Evolutionary conservation across 2,113 vertebrate species (phyloP).

Genomic region (Pogona vitticeps): DNA sequence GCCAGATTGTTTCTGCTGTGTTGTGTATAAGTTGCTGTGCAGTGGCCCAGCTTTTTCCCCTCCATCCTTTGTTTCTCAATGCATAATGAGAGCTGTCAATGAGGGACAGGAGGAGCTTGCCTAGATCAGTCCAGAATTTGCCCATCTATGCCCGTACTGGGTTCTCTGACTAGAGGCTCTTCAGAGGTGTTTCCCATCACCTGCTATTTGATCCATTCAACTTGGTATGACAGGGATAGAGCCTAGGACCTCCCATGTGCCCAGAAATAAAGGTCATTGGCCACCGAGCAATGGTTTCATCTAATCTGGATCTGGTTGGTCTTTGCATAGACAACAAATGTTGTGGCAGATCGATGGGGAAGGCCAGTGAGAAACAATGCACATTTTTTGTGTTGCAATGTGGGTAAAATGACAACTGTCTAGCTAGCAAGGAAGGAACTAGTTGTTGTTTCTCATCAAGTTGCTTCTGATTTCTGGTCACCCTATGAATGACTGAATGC

Average conservation of each 20-base stretch:
- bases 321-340: not conserved
- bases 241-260: too few species aligned
- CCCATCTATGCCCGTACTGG: not conserved
- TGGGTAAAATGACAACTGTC: not conserved
- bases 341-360: not conserved
- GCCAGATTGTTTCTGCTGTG: constrained; percentile 35
- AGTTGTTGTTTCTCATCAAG: not conserved
- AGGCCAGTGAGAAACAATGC: not conserved
- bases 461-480: too few species aligned
- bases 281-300: too few species aligned
- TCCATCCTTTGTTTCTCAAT: not conserved
- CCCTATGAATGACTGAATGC: too few species aligned
- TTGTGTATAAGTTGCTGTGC: constrained; percentile 7
- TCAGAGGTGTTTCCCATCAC: not conserved
- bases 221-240: not conserved
- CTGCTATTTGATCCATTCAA: not conserved
- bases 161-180: not conserved
- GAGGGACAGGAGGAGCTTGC: not conserved
- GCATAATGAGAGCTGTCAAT: not conserved
- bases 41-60: not conserved
- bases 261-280: too few species aligned
- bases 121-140: not conserved
- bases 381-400: not conserved
- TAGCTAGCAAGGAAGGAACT: not conserved
- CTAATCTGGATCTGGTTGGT: too few species aligned